Conservation (phyloP, 2,888 invertebrate species). For the Seladonia tumulorum region DNA sequence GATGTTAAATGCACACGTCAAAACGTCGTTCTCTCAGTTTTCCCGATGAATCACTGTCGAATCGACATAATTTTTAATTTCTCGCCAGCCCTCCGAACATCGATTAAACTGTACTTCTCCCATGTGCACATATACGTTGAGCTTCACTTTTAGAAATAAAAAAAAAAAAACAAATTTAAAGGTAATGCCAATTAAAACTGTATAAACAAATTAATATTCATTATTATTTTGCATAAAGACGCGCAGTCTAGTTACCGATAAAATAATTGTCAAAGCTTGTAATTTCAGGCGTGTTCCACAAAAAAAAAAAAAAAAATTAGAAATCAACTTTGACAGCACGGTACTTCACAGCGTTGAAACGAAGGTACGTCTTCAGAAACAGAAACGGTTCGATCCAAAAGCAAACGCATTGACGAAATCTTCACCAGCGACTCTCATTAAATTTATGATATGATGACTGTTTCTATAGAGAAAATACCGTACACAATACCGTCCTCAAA, state of each 20-base stretch:
- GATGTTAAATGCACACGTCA: neutral
- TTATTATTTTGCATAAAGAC: neutral
- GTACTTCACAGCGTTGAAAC: neutral
- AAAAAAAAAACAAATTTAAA: neutral
- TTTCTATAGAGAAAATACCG: neutral
- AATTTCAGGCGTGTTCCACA: neutral
- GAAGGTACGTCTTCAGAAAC: neutral
- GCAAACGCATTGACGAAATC: neutral
- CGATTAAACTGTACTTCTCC: neutral
- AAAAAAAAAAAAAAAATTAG: neutral
- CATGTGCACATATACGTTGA: neutral
- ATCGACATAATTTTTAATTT: neutral
- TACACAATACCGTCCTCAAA: neutral
- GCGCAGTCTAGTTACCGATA: neutral
- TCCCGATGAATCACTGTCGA: neutral
- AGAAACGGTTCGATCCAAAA: neutral
- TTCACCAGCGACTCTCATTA: neutral
- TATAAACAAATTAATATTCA: too few species aligned
- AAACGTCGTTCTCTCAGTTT: neutral
- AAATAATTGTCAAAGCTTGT: neutral
- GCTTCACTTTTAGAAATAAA: too few species aligned
- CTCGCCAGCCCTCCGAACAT: neutral
- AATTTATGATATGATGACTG: constrained; percentile 4
- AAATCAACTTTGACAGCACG: neutral
- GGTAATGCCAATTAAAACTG: neutral